Percentiles rank a stretch among this genome's conserved stretches.
Evolutionary conservation across 2,113 vertebrate species (phyloP).

Genomic region (Sinocyclocheilus maitianheensis): DNA sequence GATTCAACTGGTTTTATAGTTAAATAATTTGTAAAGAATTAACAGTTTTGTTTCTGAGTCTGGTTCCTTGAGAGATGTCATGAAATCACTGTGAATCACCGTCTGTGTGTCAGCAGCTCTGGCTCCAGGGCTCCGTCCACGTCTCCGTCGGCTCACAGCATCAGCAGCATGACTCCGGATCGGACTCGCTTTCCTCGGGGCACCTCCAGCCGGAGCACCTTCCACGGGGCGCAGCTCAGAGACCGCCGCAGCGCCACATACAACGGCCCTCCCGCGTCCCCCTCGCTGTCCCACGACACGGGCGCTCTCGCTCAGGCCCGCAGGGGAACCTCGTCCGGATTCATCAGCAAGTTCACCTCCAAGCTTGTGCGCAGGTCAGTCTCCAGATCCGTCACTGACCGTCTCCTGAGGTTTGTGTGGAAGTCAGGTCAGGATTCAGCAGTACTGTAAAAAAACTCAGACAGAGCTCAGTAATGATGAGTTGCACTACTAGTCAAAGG

Average conservation of each 20-base stretch:
- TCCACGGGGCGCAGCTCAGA: slow-evolving; percentile 95
- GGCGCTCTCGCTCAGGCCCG: slow-evolving; percentile 73
- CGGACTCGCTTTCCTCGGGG: slow-evolving; percentile 95
- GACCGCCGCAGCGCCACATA: slow-evolving; percentile 94
- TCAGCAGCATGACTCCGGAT: slow-evolving; percentile 82
- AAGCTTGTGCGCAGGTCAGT: slow-evolving; percentile 62
- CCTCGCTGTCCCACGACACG: slow-evolving; percentile 49
- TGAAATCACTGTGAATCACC: no score
- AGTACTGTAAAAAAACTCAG: background rate
- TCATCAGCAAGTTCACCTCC: slow-evolving; percentile 61
- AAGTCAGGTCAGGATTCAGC: background rate
- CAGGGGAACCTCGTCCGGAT: slow-evolving; percentile 52
- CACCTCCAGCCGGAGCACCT: slow-evolving; percentile 95
- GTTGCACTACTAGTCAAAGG: background rate
- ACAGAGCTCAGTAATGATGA: background rate
- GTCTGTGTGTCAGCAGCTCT: slow-evolving; percentile 8
- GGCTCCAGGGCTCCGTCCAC: slow-evolving; percentile 74
- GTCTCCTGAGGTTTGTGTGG: background rate
- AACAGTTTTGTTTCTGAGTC: no score
- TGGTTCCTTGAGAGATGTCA: no score
- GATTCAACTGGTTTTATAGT: no score
- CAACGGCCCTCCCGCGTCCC: slow-evolving; percentile 76
- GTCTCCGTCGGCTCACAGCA: slow-evolving; percentile 84
- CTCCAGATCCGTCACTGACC: background rate
- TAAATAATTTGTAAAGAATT: no score